Evolutionary conservation across 2,113 vertebrate species (phyloP), one percentile per base, ranked within the genome.

Genomic region (Sapajus apella): DNA sequence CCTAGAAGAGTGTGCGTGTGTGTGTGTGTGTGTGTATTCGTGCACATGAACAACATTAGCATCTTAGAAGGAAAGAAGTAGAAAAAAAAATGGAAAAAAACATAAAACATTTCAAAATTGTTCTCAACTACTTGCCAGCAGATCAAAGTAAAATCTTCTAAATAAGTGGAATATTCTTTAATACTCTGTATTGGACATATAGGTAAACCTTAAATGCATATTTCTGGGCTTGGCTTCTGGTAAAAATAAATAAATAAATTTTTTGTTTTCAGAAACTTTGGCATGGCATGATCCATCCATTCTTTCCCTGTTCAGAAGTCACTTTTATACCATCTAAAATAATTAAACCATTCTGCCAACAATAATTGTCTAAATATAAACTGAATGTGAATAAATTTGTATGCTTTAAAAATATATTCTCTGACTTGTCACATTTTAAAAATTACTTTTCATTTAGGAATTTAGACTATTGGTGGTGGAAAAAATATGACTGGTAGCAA

Each of bases 291-390:
- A 81, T 50, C 21, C 37, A 81, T 40, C 4, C 21, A 66, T 79
- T 94, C 55, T 80, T 96, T 45, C 64, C 23, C 18, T 92, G 9
- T 55, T 95, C 3, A 13, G 7, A 1, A 80, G 23, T 68, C 13
- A 79, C 14, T 92, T 87, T 87, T 72, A 72, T 75, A 25, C 18
- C 45, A 21, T 70, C 30, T 85, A 47, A 84, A 75, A 75, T 18
- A 90, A 76, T 0, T 79, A 2, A 87, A 66, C 8, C 14, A 92
- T 87, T 94, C 23, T 94, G 35, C 1, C n/a, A 61, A 90, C 6
- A 90, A 73, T 76, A 96, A 50, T 56, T 20, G 92, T 37, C 23
- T 30, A 96, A 83, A 82, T 56, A 73, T 12, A 92, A 91, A 77
- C n/a, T 43, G 66, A 64, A 17, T 47, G 4, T 83, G 17, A 92